Conservation (phyloP, 35 echinoderm and acorn worm species). For the Lytechinus variegatus region DNA sequence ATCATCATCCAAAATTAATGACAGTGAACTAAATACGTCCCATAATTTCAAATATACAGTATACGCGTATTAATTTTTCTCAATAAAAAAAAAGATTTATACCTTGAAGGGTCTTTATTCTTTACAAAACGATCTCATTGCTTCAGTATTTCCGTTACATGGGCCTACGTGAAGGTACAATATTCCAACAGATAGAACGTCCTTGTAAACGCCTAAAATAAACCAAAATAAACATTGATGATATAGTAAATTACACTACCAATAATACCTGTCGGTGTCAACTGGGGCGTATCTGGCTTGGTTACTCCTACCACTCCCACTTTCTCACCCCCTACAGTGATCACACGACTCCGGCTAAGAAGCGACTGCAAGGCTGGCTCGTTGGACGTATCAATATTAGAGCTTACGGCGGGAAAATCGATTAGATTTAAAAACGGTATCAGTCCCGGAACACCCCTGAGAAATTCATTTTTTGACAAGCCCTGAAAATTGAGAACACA, state of each 20-base stretch:
- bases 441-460: conserved; percentile 55
- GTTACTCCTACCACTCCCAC: conserved; percentile 71
- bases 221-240: too few species aligned
- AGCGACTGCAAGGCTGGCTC: conserved; percentile 64
- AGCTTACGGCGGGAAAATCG: conserved; percentile 73
- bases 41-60: too few species aligned
- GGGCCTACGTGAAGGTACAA: too few species aligned
- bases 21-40: not conserved
- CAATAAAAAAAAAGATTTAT: too few species aligned
- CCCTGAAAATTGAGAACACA: conserved; percentile 55
- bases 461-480: conserved; percentile 86
- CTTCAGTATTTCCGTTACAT: too few species aligned
- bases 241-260: too few species aligned
- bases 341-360: conserved; percentile 36
- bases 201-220: too few species aligned
- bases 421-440: conserved; percentile 67
- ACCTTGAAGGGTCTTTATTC: too few species aligned
- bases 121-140: too few species aligned
- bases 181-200: too few species aligned
- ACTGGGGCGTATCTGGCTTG: conserved; percentile 41
- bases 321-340: conserved; percentile 50
- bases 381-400: conserved; percentile 70
- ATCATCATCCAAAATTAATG: not conserved
- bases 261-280: conserved; percentile 54
- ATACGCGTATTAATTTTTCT: too few species aligned